Evolutionary conservation across 2,888 invertebrate genomes (phyloP).

Genomic region (Oscheius sp.): DNA sequence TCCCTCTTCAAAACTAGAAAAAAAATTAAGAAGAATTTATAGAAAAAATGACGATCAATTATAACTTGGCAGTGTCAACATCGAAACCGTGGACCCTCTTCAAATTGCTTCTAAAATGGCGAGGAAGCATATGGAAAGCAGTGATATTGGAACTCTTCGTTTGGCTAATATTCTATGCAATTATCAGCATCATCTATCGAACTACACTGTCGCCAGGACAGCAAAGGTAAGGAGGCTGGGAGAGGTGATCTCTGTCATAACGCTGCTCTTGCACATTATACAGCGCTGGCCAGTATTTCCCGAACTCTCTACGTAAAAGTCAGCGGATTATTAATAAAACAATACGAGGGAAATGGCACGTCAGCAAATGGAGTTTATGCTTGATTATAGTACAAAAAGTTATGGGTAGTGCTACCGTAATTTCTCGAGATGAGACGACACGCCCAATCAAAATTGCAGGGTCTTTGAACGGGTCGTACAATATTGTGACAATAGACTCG

Average conservation of each 20-base stretch:
- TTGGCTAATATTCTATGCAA: constrained; percentile 53
- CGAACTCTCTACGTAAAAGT: not conserved
- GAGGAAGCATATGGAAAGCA: constrained; percentile 58
- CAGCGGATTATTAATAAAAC: not conserved
- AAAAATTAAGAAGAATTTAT: not conserved
- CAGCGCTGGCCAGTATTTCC: not conserved
- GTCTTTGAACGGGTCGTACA: constrained; percentile 54
- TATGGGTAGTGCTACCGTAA: too few relatives aligned
- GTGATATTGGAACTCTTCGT: constrained; percentile 55
- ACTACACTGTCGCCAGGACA: constrained; percentile 52
- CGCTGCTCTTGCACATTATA: not conserved
- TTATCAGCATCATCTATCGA: constrained; percentile 51
- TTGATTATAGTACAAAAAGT: too few relatives aligned
- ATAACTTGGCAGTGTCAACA: constrained; percentile 58
- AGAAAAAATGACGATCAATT: constrained; percentile 54
- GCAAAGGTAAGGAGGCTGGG: constrained; percentile 41
- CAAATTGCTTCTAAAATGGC: constrained; percentile 59
- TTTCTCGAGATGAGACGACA: too few relatives aligned
- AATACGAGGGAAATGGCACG: not conserved
- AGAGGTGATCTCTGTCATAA: not conserved
- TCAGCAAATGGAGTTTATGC: too few relatives aligned
- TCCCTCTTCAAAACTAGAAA: not conserved
- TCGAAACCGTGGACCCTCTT: constrained; percentile 59
- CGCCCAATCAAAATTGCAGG: constrained; percentile 35
- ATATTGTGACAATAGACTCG: constrained; percentile 52